Evolutionary conservation across 2,113 vertebrate species (phyloP).

Genomic region (Lipotes vexillifer): DNA sequence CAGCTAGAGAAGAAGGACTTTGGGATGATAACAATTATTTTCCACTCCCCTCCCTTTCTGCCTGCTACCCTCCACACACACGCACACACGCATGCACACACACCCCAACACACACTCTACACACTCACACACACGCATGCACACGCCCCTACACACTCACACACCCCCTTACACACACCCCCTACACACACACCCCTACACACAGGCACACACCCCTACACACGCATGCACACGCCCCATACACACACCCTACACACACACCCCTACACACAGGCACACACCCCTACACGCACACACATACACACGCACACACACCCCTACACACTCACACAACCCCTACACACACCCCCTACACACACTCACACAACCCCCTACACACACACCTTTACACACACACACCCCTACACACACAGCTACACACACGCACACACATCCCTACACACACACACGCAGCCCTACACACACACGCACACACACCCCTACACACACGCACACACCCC

Average conservation of each 20-base stretch:
- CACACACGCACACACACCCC: background rate
- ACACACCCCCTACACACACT: background rate
- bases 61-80: background rate
- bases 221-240: no score
- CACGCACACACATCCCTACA: background rate
- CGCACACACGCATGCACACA: background rate
- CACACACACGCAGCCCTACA: background rate
- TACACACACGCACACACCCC: background rate
- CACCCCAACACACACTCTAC: no score
- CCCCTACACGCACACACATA: background rate
- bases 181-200: no score
- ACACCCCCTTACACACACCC: no score
- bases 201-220: accelerated
- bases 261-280: background rate
- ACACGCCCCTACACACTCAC: no score
- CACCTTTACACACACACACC: no score
- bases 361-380: background rate
- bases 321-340: background rate
- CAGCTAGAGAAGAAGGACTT: constrained; percentile 78
- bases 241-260: no score
- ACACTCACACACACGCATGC: no score
- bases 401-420: no score
- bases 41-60: constrained; percentile 41
- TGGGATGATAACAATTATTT: constrained; percentile 69
- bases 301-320: background rate